phyloP scores from a whole-genome alignment of 1,140 invertebrate genomes.

The Augochlora pura region DNA sequence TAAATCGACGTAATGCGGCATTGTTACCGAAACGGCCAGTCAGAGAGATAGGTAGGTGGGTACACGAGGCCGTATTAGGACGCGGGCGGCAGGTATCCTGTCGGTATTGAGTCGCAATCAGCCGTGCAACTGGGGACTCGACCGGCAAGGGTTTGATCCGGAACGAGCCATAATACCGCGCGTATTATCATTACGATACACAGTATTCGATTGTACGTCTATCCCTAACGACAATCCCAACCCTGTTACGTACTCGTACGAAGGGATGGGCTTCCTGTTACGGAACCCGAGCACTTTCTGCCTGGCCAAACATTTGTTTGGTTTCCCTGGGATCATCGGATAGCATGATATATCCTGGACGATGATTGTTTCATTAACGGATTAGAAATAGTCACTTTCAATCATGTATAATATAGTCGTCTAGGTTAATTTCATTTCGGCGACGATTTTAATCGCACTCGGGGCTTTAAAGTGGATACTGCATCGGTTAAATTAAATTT shows the following conservation, averaged over 20 bases:
- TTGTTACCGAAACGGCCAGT: conserved; percentile 66
- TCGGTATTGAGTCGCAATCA: conserved; percentile 72
- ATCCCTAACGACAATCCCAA: conserved; percentile 20
- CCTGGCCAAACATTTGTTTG: not conserved
- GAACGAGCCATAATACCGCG: conserved; percentile 47
- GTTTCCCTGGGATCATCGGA: not conserved
- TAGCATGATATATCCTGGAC: too few species aligned
- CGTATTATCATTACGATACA: conserved; percentile 55
- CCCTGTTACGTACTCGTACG: too few species aligned
- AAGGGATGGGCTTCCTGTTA: too few species aligned
- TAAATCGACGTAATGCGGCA: conserved; percentile 73
- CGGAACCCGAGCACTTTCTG: too few species aligned
- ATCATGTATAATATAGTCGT: too few species aligned
- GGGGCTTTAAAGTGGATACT: too few species aligned
- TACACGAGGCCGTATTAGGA: conserved; percentile 69
- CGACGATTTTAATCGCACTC: too few species aligned
- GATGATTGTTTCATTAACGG: too few species aligned
- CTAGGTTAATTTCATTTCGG: too few species aligned
- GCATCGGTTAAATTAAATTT: too few species aligned
- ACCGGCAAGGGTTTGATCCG: conserved; percentile 34
- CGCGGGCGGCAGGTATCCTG: conserved; percentile 59
- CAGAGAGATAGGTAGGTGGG: conserved; percentile 66
- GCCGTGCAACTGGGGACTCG: conserved; percentile 57
- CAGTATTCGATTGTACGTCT: conserved; percentile 45
- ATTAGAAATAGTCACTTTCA: too few species aligned